Evolutionary conservation across 1,140 invertebrate genomes (phyloP).

Genomic region (Apis florea): DNA sequence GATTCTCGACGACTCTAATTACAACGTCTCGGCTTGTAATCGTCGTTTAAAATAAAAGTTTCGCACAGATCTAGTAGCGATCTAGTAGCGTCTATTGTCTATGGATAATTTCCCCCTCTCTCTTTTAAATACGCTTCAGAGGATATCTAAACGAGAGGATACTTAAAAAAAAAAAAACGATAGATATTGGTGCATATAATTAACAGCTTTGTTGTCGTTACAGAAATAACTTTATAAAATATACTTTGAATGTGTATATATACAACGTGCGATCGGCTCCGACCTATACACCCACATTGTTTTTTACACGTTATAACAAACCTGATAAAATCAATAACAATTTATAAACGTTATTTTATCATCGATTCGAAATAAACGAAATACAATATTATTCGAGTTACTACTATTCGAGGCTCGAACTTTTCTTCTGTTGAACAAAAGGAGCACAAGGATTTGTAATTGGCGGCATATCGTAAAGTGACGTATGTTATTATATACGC

Average conservation of each 20-base stretch:
- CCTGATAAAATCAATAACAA: constrained; percentile 14
- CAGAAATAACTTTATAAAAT: constrained; percentile 22
- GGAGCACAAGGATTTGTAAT: no score
- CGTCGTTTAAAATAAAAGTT: neutral
- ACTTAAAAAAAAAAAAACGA: neutral
- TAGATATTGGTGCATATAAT: constrained; percentile 31
- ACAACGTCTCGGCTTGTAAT: neutral
- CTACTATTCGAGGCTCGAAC: no score
- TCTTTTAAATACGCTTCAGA: neutral
- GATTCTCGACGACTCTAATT: constrained; percentile 9
- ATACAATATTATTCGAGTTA: no score
- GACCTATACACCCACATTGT: neutral
- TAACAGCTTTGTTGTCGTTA: constrained; percentile 4
- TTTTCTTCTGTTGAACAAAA: no score
- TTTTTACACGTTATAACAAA: constrained; percentile 7
- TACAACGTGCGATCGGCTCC: neutral
- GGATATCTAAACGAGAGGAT: neutral
- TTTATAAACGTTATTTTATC: neutral
- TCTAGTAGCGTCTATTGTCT: neutral
- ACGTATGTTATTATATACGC: no score
- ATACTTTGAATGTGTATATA: neutral
- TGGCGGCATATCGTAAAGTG: no score
- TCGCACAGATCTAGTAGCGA: neutral
- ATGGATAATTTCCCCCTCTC: neutral
- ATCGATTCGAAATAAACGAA: neutral